Percentiles rank a stretch among this genome's conserved stretches.
phyloP scores from a whole-genome alignment of 1,140 invertebrate genomes.

The Drosophila biarmipes region DNA sequence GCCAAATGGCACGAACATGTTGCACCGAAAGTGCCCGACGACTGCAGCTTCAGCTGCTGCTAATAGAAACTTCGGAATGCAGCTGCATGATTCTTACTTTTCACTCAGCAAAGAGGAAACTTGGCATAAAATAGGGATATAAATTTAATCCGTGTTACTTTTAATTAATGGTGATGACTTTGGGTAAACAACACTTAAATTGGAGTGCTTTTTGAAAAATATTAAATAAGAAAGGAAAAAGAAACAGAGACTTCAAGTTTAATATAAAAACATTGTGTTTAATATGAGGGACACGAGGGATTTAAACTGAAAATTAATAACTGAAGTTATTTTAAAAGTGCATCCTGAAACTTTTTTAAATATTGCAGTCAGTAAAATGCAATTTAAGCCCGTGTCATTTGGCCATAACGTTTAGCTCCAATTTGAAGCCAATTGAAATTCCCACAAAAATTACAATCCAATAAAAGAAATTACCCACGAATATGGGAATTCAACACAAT shows the following conservation, averaged over 20 bases:
- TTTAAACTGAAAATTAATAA: too few relatives aligned
- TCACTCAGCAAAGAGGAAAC: slow-evolving; percentile 7
- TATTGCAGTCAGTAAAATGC: too few relatives aligned
- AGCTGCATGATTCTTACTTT: slow-evolving; percentile 12
- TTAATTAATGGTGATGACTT: not conserved
- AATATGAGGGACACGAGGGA: too few relatives aligned
- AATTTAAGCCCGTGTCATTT: too few relatives aligned
- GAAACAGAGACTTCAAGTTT: too few relatives aligned
- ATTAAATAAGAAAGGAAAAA: not conserved
- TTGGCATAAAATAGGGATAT: not conserved
- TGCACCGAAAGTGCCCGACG: slow-evolving; percentile 15
- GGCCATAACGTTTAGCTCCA: not conserved
- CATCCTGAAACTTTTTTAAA: too few relatives aligned
- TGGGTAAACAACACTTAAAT: too few relatives aligned
- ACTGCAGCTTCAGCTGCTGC: slow-evolving; percentile 8
- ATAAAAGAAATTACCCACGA: slow-evolving; percentile 39
- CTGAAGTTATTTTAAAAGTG: too few relatives aligned
- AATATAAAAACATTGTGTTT: too few relatives aligned
- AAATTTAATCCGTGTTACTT: not conserved
- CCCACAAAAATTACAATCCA: slow-evolving; percentile 43
- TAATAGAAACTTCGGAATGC: slow-evolving; percentile 35
- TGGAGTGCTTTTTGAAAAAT: not conserved
- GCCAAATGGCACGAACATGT: slow-evolving; percentile 34
- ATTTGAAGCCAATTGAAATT: slow-evolving; percentile 1
- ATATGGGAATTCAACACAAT: slow-evolving; percentile 2